phyloP scores from a whole-genome alignment of 2,888 invertebrate species.

The Acanthosepion pharaonis region DNA sequence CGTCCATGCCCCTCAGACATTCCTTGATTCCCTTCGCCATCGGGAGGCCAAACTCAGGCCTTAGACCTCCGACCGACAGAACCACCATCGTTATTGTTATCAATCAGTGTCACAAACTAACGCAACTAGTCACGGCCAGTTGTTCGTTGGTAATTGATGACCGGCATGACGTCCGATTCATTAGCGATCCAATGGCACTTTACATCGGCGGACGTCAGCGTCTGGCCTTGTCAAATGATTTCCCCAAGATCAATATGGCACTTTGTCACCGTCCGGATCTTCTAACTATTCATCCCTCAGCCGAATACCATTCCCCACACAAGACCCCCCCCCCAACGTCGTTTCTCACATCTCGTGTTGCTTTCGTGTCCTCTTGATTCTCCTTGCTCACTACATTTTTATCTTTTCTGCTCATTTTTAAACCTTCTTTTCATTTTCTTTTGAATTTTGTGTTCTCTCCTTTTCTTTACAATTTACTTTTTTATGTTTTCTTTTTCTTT shows the following conservation, averaged over 20 bases:
- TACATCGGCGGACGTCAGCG: background rate
- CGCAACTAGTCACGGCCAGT: background rate
- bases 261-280: background rate
- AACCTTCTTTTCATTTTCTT: too few species aligned
- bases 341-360: background rate
- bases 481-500: too few species aligned
- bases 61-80: background rate
- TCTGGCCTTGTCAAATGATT: background rate
- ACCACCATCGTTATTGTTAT: background rate
- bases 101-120: background rate
- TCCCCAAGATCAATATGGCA: background rate
- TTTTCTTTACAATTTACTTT: too few species aligned
- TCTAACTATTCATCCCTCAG: background rate
- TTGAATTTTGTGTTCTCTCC: too few species aligned
- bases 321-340: rapidly evolving
- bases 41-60: background rate
- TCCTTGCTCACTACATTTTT: too few species aligned
- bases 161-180: background rate
- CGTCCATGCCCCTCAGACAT: too few species aligned
- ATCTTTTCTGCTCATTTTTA: too few species aligned
- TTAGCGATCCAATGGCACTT: background rate
- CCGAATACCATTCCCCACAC: background rate
- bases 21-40: background rate
- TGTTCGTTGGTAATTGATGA: background rate
- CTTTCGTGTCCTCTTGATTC: background rate